Evolutionary conservation across 2,797 vertebrate species (phyloP), one percentile per base, ranked within the genome.

Genomic region (Phalanger gymnotis): DNA sequence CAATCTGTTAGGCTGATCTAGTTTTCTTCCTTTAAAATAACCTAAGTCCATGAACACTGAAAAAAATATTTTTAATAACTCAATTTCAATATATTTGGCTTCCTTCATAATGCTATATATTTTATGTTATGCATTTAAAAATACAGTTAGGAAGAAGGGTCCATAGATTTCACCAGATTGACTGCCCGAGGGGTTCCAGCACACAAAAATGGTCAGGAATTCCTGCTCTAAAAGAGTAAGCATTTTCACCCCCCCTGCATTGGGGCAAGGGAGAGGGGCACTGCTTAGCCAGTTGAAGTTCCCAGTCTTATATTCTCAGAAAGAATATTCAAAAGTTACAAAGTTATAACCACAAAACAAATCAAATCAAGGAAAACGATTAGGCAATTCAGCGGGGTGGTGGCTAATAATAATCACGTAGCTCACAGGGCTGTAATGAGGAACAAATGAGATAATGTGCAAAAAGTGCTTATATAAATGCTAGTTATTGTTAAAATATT

Each of bases 311-410:
- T 57, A 4, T 89, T 55, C 92, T 95, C 93, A 95, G 53, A 94
- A 95, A 94, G 51, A 94, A 96, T 94, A 92, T 81, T 96, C 61
- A 93, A 73, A 57, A 57, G 56, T 13, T 92, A 53, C 54, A 92
- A 30, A 51, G n/a, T 51, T 95, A 81, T 16, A 93, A 55, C 22
- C 9, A 51, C 11, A 87, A 87, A 47, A 51, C 40, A 87, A 51
- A 47, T 25, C 19, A 47, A 51, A 87, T 51, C 19, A 11, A 87
- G 51, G 10, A 27, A 87, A 51, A 51, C 1, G 3, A 27, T 81
- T 11, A 87, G 22, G 2, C 10, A 47, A 51, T 87, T 40, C 22
- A 28, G 40, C 16, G 40, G 40, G 66, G 2, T 40, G 7, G 25
- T 87, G 22, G 73, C 3, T 1, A 4, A 11, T 47, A 47, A 81